phyloP scores from a whole-genome alignment of 2,113 vertebrate species.

The Heterotis niloticus region DNA sequence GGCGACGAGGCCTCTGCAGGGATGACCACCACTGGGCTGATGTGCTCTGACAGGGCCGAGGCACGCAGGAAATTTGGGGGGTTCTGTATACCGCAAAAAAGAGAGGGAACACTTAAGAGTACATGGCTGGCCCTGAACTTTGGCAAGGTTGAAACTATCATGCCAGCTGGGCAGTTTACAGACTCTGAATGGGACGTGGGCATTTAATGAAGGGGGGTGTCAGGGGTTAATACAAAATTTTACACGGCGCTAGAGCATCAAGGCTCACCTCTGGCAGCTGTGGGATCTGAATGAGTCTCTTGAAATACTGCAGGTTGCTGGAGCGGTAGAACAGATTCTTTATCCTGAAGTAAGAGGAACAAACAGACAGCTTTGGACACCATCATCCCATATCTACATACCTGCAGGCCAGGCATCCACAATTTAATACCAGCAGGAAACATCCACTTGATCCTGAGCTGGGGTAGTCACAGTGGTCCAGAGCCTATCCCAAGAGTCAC shows the following conservation, averaged over 20 bases:
- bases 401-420: not conserved
- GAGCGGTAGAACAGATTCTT: slow-evolving; percentile 96
- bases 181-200: not conserved
- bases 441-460: not conserved
- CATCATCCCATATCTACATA: not conserved
- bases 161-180: not conserved
- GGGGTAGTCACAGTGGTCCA: not conserved
- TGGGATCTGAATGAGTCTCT: slow-evolving; percentile 93
- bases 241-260: not conserved
- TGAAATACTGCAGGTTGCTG: slow-evolving; percentile 98
- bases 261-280: slow-evolving; percentile 90
- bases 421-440: not conserved
- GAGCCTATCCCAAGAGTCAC: not conserved
- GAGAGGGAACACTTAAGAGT: too few species aligned
- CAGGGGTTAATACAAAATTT: not conserved
- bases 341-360: slow-evolving; percentile 63
- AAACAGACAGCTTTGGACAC: not conserved
- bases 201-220: not conserved
- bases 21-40: slow-evolving; percentile 96
- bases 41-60: slow-evolving; percentile 92
- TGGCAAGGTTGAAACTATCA: too few species aligned
- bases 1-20: slow-evolving; percentile 85
- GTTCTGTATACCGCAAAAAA: slow-evolving; percentile 64
- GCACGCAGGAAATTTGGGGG: slow-evolving; percentile 96
- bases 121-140: too few species aligned